Base-by-base conservation (phyloP, 2,888 invertebrate genomes). In the Leptinotarsa haldemani region DNA sequence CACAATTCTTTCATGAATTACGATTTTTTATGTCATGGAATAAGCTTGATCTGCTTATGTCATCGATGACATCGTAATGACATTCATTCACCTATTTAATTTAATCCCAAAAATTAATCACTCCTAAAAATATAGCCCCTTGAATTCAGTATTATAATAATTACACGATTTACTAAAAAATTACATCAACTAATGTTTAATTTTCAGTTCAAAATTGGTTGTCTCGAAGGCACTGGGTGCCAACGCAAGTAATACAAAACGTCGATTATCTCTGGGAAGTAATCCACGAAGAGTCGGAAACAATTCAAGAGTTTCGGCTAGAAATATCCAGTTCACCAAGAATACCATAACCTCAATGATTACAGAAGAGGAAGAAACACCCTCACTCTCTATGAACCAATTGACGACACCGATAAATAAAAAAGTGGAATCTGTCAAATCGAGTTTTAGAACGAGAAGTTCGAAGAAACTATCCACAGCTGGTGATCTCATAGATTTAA, bases 191-290 rank as follows among this genome's bases (percentile, higher is more conserved):
- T 40, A 40, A 7, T 40, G 30, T 47, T 18, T 67, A 50, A 52
- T 30, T 74, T 74, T 48, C 69, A 77, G 77, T 18, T 77, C 77
- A 25, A 77, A 77, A 71, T 65, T 74, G 30, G 63, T 74, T 65
- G 70, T 71, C 3, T 75, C 77, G 1, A 77, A 75, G 53, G 73
- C 74, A 3, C 56, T 74, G 4, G 70, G 61, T 13, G 69, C 74
- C 13, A 71, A 73, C 9, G 67, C 20, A 48, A 71, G 20, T 20
- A 52, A 65, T 4, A 70, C 25, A 71, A 77, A 65, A 46, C 68
- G 74, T 53, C 66, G 77, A 46, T 53, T 77, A 16, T 75, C 77
- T 69, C 64, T 77, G 15, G 61, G 61, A 61, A 61, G 40, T 61
- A 30, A 16, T 40, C 25, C n/a, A 61, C 25, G 40, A 4, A 61